Conservation (phyloP, 2,113 vertebrate species). For the Grammomys surdaster region DNA sequence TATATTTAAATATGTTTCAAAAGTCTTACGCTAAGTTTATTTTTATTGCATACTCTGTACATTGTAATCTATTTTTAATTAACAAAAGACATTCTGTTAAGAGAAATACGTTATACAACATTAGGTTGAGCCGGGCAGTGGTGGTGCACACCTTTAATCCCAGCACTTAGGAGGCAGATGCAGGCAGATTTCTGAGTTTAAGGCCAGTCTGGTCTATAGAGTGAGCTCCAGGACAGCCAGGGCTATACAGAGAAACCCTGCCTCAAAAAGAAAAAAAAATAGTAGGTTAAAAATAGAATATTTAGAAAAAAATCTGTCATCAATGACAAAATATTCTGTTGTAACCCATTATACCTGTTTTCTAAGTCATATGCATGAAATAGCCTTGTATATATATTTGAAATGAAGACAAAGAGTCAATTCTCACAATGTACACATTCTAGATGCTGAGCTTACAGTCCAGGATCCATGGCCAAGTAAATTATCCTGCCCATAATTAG, state of each 20-base stretch:
- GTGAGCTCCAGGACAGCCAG: no score
- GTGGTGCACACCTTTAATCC: no score
- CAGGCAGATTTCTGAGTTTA: no score
- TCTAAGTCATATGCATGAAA: not conserved
- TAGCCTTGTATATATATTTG: not conserved
- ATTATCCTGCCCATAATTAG: not conserved
- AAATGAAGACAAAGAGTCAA: not conserved
- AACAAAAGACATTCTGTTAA: not conserved
- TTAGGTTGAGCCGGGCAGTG: not conserved
- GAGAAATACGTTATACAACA: not conserved
- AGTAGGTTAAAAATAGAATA: not conserved
- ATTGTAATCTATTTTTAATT: not conserved
- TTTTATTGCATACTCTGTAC: not conserved
- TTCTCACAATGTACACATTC: not conserved
- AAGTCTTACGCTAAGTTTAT: not conserved
- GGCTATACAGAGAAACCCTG: no score
- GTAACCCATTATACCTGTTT: not conserved
- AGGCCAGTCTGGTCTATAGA: no score
- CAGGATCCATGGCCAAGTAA: not conserved
- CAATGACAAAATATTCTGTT: not conserved
- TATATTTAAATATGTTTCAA: not conserved
- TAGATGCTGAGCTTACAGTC: not conserved
- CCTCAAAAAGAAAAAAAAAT: no score
- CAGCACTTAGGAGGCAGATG: no score
- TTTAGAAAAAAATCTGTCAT: not conserved